Percentiles rank a stretch among this genome's conserved stretches.
Evolutionary conservation across 1,140 invertebrate species (phyloP).

Genomic region (Sitodiplosis mosellana): DNA sequence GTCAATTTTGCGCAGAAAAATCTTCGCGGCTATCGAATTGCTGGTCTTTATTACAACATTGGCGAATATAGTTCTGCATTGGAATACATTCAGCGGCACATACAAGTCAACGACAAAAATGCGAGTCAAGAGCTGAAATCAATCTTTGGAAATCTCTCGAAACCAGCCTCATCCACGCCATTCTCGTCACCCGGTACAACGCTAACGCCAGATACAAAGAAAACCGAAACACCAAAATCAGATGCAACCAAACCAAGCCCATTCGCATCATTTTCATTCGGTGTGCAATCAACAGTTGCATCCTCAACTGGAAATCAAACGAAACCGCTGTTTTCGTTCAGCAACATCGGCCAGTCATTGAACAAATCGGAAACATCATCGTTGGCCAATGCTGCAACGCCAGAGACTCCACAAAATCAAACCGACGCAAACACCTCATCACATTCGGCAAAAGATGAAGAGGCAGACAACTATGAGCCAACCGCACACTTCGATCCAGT

Average conservation of each 20-base stretch:
- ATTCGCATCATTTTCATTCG: conserved; percentile 48
- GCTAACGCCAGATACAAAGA: neutral
- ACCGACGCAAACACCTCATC: neutral
- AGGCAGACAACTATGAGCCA: conserved; percentile 49
- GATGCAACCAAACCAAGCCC: conserved; percentile 33
- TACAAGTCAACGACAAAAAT: conserved; percentile 51
- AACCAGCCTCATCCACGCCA: neutral
- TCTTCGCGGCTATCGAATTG: conserved; percentile 46
- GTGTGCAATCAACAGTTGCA: conserved; percentile 16
- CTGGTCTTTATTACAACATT: conserved; percentile 53
- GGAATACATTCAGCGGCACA: conserved; percentile 46
- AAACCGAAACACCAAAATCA: conserved; percentile 8
- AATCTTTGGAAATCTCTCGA: neutral
- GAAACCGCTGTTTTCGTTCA: neutral
- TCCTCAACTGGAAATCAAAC: neutral
- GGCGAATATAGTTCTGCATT: conserved; percentile 49
- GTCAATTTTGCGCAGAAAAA: conserved; percentile 49
- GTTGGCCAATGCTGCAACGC: neutral
- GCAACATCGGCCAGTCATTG: neutral
- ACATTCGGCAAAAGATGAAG: conserved; percentile 12
- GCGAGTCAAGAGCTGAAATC: conserved; percentile 8
- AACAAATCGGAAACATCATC: too few relatives aligned
- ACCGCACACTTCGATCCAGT: conserved; percentile 57
- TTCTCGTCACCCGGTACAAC: neutral
- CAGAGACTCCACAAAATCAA: neutral